Evolutionary conservation across 1,140 invertebrate species (phyloP), one percentile per base, ranked within the genome.

Genomic region (Drosophila orosa): DNA sequence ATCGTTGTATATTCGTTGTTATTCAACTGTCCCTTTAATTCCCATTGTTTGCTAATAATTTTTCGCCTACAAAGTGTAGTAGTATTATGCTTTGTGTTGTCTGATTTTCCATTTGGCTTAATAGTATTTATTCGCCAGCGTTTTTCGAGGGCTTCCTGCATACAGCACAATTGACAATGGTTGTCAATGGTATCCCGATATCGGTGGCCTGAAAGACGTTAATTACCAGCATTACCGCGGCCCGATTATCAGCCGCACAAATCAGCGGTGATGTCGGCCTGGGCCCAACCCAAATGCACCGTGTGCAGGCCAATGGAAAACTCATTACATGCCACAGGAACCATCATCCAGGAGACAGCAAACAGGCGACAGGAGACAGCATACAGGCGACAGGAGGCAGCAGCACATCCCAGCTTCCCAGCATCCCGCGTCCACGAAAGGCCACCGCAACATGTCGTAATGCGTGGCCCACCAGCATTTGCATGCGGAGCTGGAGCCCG

Each of bases 251-350:
- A 77, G 75, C 75, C 80, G 47, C 80, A 78, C 69, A 86, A 86
- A 89, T 72, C 65, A 71, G 68, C 67, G 65, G 67, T 69, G 29
- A 42, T 35, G 40, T 66, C 45, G 67, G 48, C 17, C 13, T n/a
- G 22, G 33, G 48, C 17, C n/a, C n/a, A 44, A 35, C 61, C 65
- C 40, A 29, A 29, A 17, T 66, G 65, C 47, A 31, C n/a, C 35
- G 65, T 66, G 61, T 55, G 68, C 65, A 48, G 24, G 62, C 65
- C 84, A 75, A 71, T 87, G 73, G 73, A 89, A 87, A 87, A 89
- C 84, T 80, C 84, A 87, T 87, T 87, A 87, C 84, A 89, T 80
- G 68, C 84, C 83, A 67, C 82, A 86, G 72, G 45, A 66, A 65
- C 72, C 60, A 31, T 29, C 55, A 63, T 31, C 55, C 73, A 57